A percentile compares a stretch with the other conserved stretches of the same genome.
Conservation (phyloP, 1,140 invertebrate genomes). For the Cephus cinctus region DNA sequence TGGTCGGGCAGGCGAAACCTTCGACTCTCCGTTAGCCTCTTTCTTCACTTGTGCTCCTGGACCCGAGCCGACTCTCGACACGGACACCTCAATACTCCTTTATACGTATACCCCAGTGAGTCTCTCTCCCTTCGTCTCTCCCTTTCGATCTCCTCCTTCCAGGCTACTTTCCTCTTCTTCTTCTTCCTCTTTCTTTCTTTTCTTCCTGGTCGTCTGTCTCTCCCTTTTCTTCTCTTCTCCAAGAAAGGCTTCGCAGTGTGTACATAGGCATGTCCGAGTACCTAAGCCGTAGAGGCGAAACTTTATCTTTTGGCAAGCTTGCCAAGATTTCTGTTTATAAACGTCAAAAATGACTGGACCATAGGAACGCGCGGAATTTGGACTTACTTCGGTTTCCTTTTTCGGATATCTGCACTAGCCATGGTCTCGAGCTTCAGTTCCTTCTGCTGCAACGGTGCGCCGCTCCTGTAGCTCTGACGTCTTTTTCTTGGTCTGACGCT, state of each 20-base stretch:
- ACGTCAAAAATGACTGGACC: constrained; percentile 37
- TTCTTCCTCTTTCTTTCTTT: constrained; percentile 5
- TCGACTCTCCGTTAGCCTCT: constrained; percentile 51
- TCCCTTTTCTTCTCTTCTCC: no score
- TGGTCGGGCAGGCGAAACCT: constrained; percentile 47
- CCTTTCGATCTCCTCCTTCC: constrained; percentile 7
- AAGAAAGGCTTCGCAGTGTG: no score
- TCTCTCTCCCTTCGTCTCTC: background rate
- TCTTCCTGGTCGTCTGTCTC: background rate
- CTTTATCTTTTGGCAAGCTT: constrained; percentile 17
- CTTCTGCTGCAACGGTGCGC: no score
- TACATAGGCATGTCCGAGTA: no score
- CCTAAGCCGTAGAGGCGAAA: no score
- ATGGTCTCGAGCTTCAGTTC: no score
- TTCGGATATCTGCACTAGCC: no score
- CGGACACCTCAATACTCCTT: background rate
- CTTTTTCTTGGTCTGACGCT: no score
- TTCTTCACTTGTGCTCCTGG: constrained; percentile 21
- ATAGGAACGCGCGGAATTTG: no score
- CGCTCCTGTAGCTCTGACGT: no score
- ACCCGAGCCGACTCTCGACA: background rate
- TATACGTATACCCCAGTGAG: constrained; percentile 4
- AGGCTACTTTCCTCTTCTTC: constrained; percentile 4
- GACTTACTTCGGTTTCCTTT: no score
- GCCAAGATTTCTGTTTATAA: constrained; percentile 37